Conservation (phyloP, 2,888 invertebrate species). For the Trissonchulus latispiculum region DNA sequence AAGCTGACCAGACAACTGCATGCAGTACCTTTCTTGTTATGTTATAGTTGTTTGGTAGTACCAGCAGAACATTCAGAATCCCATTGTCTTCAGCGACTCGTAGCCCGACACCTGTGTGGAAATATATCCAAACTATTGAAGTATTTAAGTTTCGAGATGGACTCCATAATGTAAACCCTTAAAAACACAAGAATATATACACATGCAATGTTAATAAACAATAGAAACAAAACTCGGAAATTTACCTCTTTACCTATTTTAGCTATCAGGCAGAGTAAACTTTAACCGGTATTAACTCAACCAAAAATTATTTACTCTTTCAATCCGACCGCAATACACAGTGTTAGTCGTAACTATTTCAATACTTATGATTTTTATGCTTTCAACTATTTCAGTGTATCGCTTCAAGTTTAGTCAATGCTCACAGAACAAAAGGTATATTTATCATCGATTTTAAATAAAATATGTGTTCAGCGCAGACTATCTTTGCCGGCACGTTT, state of each 20-base stretch:
- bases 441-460: no score
- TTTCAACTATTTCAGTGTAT: no score
- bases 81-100: neutral
- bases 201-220: neutral
- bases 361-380: no score
- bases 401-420: no score
- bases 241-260: neutral
- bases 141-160: constrained; percentile 10
- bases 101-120: neutral
- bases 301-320: no score
- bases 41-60: neutral
- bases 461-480: no score
- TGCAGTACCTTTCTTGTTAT: neutral
- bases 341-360: no score
- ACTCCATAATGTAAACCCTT: neutral
- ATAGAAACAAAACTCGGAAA: neutral
- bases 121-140: neutral
- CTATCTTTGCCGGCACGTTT: no score
- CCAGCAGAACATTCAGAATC: neutral
- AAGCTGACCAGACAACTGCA: neutral
- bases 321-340: no score
- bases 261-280: no score
- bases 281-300: no score
- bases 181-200: neutral
- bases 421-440: no score